Evolutionary conservation across 1,140 invertebrate genomes (phyloP), one percentile per base, ranked within the genome.

Genomic region (Hylaeus anthracinus): DNA sequence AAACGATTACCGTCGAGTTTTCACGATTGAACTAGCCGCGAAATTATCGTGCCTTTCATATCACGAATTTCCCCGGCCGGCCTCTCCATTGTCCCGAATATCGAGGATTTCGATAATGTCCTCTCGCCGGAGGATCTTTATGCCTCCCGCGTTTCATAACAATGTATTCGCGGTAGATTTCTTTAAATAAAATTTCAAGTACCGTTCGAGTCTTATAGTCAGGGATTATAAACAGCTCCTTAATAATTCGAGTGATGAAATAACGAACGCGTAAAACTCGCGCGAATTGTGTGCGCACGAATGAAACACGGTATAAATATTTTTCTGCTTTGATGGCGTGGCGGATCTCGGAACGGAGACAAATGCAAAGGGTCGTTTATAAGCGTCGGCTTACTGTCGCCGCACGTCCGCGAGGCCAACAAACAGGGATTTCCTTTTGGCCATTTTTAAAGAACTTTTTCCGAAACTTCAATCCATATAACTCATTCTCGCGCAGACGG

Each of bases 401-500:
- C 5, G 51, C 10, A 51, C 9, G 51, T 6, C 51, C 51, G 26
- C n/a, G 43, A 51, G 45, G 1, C 65, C 65, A 26, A 51, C 43
- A 67, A 67, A 67, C 45, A 48, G 12, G 37, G 26, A 63, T 67
- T 73, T 72, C 72, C 56, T 72, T 64, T 72, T 82, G 64, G 72
- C 63, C 79, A 81, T 82, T 85, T 86, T 82, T 71, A 85, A 72
- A 83, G 70, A 81, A 82, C 83, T 78, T 82, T 74, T 63, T 70
- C 84, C 45, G 76, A 86, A 86, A 86, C 80, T 73, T 77, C 84
- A 85, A 86, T 86, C 76, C 61, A 67, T 79, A 79, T 74, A 72
- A 80, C 74, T 80, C 81, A 76, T 85, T 61, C 85, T 45, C 67
- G 72, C 56, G 80, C 85, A 85, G 85, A 86, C 80, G 85, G 84